Evolutionary conservation across 2,888 invertebrate species (phyloP), one percentile per base, ranked within the genome.

Genomic region (Cancer borealis): DNA sequence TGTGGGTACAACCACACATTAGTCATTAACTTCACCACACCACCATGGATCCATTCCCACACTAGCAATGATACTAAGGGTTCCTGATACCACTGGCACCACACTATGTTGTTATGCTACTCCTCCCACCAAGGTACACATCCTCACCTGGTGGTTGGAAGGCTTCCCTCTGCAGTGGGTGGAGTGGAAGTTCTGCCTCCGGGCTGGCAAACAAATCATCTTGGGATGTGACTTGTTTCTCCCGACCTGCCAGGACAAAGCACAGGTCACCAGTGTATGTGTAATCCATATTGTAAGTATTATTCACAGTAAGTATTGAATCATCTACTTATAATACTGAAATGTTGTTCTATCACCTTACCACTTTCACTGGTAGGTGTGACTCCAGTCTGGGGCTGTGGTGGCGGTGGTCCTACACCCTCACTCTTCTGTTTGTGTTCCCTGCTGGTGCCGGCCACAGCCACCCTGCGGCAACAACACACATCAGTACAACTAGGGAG

Each of bases 161-260:
- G 14, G 66, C 45, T 45, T 91, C 73, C 45, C 45, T 60, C 30
- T 46, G 88, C 26, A 49, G 47, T 26, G 47, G 88, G 46, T 49
- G 47, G 17, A 49, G 39, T 17, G 91, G 45, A 5, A 49, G 21
- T 21, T 84, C 49, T 26, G 39, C 87, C 21, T 92, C 87, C 46
- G 87, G 92, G 54, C 92, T 92, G 54, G 87, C 87, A 92, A 92
- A 87, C 30, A 92, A 30, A 30, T 92, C 92, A 54, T 54, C 87
- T 30, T 92, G 92, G n/a, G 92, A 92, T 30, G 47, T 26, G 30
- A 39, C 54, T 14, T 54, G 39, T 54, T 92, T 87, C 47, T 30
- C 92, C 30, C 49, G 84, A 87, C 92, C 79, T 92, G 49, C 17
- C 39, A 84, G 1, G 66, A 84, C 84, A 84, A 30, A 84, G 1